Conservation (phyloP, 2,888 invertebrate species). For the Spicauda simplicius region DNA sequence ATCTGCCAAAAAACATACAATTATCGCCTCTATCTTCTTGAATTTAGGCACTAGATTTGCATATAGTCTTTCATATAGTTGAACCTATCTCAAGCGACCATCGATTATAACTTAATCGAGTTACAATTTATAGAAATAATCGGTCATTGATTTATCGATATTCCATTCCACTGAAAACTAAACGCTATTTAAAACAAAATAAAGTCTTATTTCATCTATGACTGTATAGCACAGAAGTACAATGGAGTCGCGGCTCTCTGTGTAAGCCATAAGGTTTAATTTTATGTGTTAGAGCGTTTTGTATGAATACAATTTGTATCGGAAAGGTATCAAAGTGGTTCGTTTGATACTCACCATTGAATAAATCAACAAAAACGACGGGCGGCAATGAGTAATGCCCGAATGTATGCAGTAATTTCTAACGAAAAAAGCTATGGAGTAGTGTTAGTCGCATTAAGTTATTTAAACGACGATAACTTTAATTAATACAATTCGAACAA, state of each 20-base stretch:
- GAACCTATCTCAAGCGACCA: slow-evolving; percentile 43
- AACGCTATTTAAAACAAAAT: slow-evolving; percentile 6
- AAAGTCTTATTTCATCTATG: slow-evolving; percentile 24
- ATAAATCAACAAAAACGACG: slow-evolving; percentile 84
- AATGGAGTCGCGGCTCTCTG: slow-evolving; percentile 45
- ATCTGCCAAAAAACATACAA: background rate
- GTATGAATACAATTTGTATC: slow-evolving; percentile 77
- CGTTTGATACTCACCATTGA: slow-evolving; percentile 75
- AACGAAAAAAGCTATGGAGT: slow-evolving; percentile 54
- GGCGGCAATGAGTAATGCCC: slow-evolving; percentile 78
- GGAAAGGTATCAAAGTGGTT: slow-evolving; percentile 75
- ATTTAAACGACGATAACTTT: background rate
- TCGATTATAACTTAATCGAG: slow-evolving; percentile 83
- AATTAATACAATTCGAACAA: no score
- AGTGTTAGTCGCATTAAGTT: slow-evolving; percentile 13
- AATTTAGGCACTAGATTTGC: slow-evolving; percentile 23
- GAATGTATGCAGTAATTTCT: slow-evolving; percentile 62
- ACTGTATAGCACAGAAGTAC: background rate
- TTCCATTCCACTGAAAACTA: slow-evolving; percentile 44
- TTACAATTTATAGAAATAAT: slow-evolving; percentile 84
- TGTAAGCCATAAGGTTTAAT: slow-evolving; percentile 41
- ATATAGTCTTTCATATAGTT: slow-evolving; percentile 19
- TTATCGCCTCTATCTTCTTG: slow-evolving; percentile 1
- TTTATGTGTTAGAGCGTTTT: slow-evolving; percentile 43
- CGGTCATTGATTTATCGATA: slow-evolving; percentile 78